Evolutionary conservation across 1,140 invertebrate genomes (phyloP).

Genomic region (Brevipalpus yothersi): DNA sequence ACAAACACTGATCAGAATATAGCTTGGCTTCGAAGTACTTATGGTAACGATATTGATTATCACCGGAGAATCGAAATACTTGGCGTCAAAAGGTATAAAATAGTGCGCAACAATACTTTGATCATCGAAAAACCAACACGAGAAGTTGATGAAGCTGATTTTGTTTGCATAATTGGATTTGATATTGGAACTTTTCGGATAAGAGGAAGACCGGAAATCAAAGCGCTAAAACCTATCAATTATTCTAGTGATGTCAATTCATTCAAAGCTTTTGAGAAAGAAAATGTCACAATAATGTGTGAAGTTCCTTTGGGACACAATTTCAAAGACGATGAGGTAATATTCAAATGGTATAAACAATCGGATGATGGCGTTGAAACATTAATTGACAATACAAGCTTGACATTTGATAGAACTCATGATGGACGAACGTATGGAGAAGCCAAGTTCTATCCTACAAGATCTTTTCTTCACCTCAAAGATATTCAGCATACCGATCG

Average conservation of each 20-base stretch:
- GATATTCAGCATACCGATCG: constrained; percentile 34
- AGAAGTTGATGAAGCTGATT: no score
- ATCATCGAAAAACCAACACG: no score
- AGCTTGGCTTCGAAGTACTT: no score
- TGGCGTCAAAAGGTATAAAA: no score
- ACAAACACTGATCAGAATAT: no score
- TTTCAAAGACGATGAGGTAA: neutral
- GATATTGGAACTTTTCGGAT: no score
- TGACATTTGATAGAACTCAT: constrained; percentile 17
- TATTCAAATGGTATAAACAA: neutral
- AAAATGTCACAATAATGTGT: constrained; percentile 23
- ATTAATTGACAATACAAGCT: neutral
- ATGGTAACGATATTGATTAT: no score
- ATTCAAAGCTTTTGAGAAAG: constrained; percentile 44
- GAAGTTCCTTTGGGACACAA: neutral
- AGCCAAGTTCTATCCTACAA: constrained; percentile 8
- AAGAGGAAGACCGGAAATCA: neutral
- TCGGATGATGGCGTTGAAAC: neutral
- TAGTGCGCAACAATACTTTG: no score
- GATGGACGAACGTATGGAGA: neutral
- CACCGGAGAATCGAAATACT: no score
- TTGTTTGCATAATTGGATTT: no score
- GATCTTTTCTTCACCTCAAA: constrained; percentile 29
- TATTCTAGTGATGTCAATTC: constrained; percentile 18
- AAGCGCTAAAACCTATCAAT: neutral